These are phyloP conservation scores for Aphelinus atriplicis DNA, from an alignment of 1,140 invertebrate species.

Conservation along the genomic window DNA sequence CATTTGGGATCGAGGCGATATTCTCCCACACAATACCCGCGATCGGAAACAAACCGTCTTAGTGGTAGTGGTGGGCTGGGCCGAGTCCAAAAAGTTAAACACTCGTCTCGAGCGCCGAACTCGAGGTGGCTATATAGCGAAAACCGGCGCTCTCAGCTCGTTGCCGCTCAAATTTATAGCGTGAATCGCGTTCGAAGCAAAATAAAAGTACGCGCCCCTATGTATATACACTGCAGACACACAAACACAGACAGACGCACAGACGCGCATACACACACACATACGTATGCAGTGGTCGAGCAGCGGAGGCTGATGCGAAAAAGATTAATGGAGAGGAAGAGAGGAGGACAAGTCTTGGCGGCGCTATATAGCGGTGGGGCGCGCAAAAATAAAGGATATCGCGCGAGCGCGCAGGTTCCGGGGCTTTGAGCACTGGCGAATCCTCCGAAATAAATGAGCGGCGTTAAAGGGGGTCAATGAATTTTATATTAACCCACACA, in stretches of 20 bases:
- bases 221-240: neutral
- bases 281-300: too few species aligned
- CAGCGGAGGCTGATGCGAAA: neutral
- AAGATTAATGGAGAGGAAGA: slow-evolving; percentile 31
- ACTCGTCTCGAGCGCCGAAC: too few species aligned
- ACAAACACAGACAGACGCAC: neutral
- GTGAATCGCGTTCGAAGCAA: slow-evolving; percentile 18
- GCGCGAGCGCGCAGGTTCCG: neutral
- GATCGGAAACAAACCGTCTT: too few species aligned
- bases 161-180: slow-evolving; percentile 16
- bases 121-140: too few species aligned
- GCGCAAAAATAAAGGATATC: neutral
- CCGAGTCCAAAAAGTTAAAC: too few species aligned
- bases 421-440: slow-evolving; percentile 25
- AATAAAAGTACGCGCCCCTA: slow-evolving; percentile 6
- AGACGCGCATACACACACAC: neutral
- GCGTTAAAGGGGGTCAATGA: slow-evolving; percentile 32
- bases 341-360: neutral
- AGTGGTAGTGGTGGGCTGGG: too few species aligned
- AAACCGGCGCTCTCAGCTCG: too few species aligned
- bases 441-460: slow-evolving; percentile 26
- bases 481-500: slow-evolving; percentile 25
- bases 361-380: too few species aligned
- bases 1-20: too few species aligned
- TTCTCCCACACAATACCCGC: too few species aligned